These are phyloP conservation scores for Odocoileus virginianus DNA, from an alignment of 2,113 vertebrate species.

Conservation along the genomic window DNA sequence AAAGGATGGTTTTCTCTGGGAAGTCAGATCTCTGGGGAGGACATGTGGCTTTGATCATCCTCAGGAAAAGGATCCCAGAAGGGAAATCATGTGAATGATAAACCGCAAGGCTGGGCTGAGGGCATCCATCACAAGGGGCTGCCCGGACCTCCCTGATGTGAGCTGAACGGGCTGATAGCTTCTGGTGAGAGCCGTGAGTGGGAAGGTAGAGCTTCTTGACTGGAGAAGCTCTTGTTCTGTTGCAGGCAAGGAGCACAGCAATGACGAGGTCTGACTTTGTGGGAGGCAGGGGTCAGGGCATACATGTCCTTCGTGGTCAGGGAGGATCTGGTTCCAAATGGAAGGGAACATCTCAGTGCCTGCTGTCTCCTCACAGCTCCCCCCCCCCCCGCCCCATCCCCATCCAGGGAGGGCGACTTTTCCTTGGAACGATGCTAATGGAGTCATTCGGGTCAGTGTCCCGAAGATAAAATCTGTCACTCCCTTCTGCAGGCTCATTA, in stretches of 20 bases:
- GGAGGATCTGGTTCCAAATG: conserved; percentile 36
- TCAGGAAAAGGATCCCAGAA: not conserved
- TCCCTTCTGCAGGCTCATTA: conserved; percentile 65
- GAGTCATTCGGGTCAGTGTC: conserved; percentile 61
- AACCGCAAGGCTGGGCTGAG: not conserved
- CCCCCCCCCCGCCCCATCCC: not conserved
- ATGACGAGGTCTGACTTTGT: not conserved
- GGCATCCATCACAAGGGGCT: rapidly evolving
- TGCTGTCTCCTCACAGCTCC: not conserved
- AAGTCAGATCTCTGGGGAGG: not conserved
- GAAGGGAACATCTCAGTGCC: not conserved
- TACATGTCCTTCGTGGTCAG: conserved; percentile 22
- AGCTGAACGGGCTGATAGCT: not conserved
- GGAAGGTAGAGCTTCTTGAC: not conserved
- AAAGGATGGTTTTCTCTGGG: not conserved
- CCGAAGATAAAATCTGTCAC: conserved; percentile 65
- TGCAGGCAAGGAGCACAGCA: not conserved
- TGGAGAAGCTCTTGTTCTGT: not conserved
- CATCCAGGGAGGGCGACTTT: conserved; percentile 43
- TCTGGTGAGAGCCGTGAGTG: not conserved
- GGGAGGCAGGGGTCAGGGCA: not conserved
- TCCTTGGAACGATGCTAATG: conserved; percentile 67
- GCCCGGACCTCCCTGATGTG: not conserved
- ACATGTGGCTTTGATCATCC: conserved; percentile 1
- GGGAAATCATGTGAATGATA: not conserved